Percentiles rank a stretch among this genome's conserved stretches.
Evolutionary conservation across 2,888 invertebrate genomes (phyloP).

Genomic region (Drosophila diplacantha): DNA sequence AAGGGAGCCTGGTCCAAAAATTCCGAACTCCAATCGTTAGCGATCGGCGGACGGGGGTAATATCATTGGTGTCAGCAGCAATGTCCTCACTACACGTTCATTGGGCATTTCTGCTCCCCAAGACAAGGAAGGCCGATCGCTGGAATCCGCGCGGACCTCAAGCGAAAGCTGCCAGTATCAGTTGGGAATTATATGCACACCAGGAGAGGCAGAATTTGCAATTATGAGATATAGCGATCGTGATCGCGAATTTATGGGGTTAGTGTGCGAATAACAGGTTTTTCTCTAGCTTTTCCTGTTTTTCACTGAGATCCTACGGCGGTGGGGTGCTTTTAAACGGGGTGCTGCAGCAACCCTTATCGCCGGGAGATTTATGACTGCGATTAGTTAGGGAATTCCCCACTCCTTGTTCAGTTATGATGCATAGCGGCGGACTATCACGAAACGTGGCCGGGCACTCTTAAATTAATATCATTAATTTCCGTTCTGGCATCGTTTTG

Average conservation of each 20-base stretch:
- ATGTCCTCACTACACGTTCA: slow-evolving; percentile 92
- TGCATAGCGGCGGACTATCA: slow-evolving; percentile 11
- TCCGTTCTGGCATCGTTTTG: slow-evolving; percentile 28
- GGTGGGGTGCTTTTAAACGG: not conserved
- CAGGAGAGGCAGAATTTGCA: not conserved
- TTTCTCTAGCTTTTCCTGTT: slow-evolving; percentile 4
- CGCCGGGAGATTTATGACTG: slow-evolving; percentile 11
- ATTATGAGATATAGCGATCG: slow-evolving; percentile 13
- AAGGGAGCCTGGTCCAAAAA: slow-evolving; percentile 86
- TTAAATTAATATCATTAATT: slow-evolving; percentile 44
- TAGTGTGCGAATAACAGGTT: slow-evolving; percentile 10
- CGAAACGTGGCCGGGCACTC: slow-evolving; percentile 13
- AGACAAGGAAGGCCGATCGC: slow-evolving; percentile 84
- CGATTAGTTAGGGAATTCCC: slow-evolving; percentile 16
- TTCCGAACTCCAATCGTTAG: slow-evolving; percentile 82
- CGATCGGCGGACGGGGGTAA: slow-evolving; percentile 62
- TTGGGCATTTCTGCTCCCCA: slow-evolving; percentile 90
- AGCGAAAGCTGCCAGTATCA: slow-evolving; percentile 27
- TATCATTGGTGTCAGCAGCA: slow-evolving; percentile 86
- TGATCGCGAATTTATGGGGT: slow-evolving; percentile 7
- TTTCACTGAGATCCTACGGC: not conserved
- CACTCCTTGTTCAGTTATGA: slow-evolving; percentile 1
- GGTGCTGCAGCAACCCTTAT: slow-evolving; percentile 23
- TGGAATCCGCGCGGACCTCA: slow-evolving; percentile 26
- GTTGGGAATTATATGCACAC: slow-evolving; percentile 61